These are phyloP conservation scores for Allobates femoralis DNA, from an alignment of 2,797 vertebrate species.

Conservation along the genomic window DNA sequence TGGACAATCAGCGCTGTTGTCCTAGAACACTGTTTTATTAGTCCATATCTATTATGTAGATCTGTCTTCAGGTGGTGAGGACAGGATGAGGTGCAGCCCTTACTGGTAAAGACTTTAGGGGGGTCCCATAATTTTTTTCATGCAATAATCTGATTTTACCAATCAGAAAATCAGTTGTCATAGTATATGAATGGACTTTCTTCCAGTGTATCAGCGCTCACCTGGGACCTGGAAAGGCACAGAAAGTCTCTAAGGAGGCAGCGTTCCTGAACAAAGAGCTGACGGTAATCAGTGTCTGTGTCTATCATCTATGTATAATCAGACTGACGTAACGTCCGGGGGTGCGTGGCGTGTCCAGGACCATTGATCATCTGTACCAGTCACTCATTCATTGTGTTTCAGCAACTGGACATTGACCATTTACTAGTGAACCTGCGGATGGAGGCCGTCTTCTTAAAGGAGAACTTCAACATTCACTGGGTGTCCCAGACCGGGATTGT, in stretches of 20 bases:
- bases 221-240: conserved; percentile 82
- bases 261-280: conserved; percentile 82
- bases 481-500: conserved; percentile 83
- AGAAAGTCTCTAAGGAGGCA: conserved; percentile 78
- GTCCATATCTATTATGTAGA: neutral
- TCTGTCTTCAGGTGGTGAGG: too few species aligned
- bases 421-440: conserved; percentile 82
- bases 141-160: neutral
- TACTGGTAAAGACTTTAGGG: neutral
- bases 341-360: neutral
- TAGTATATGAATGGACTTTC: conserved; percentile 24
- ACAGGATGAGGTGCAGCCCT: neutral
- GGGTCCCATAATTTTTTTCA: neutral
- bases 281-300: conserved; percentile 75
- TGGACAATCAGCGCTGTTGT: too few species aligned
- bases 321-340: neutral
- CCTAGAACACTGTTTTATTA: neutral
- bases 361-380: neutral
- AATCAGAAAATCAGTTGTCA: neutral
- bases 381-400: neutral
- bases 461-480: conserved; percentile 85
- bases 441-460: conserved; percentile 79
- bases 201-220: conserved; percentile 79
- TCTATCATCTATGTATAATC: too few species aligned
- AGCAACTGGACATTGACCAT: conserved; percentile 84